These are phyloP conservation scores for Ctenomys sociabilis DNA, from an alignment of 2,113 vertebrate genomes.

Conservation along the genomic window DNA sequence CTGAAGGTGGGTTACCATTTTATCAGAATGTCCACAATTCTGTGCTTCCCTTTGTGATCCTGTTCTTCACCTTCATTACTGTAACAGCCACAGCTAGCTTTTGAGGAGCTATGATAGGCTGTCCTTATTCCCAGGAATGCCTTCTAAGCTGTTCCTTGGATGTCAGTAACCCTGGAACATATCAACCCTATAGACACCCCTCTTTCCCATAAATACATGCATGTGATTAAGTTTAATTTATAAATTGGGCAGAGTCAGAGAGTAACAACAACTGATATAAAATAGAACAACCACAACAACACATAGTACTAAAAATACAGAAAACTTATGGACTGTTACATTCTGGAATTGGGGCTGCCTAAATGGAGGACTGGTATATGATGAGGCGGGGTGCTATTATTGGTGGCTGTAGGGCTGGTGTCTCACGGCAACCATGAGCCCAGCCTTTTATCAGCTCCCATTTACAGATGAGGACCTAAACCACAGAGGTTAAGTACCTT, in stretches of 20 bases:
- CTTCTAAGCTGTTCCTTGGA: not conserved
- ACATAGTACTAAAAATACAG: not conserved
- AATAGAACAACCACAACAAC: not conserved
- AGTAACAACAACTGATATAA: not conserved
- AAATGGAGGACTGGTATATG: no score
- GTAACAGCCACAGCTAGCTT: not conserved
- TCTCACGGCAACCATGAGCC: not conserved
- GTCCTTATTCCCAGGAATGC: not conserved
- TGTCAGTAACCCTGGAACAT: not conserved
- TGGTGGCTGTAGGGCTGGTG: no score
- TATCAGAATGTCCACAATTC: conserved; percentile 13
- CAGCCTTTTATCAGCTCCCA: not conserved
- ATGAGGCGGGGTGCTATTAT: fast-evolving
- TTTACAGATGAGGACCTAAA: not conserved
- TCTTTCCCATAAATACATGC: not conserved
- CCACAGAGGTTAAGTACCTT: not conserved
- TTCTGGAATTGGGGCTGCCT: not conserved
- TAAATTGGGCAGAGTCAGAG: not conserved
- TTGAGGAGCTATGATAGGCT: not conserved
- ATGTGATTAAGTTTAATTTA: not conserved
- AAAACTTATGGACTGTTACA: not conserved
- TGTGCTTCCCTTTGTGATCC: not conserved
- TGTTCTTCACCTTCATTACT: not conserved
- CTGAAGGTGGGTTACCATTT: not conserved
- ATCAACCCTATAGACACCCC: not conserved